Base-by-base conservation (phyloP, 2,797 vertebrate genomes). In the Hemitrygon akajei region DNA sequence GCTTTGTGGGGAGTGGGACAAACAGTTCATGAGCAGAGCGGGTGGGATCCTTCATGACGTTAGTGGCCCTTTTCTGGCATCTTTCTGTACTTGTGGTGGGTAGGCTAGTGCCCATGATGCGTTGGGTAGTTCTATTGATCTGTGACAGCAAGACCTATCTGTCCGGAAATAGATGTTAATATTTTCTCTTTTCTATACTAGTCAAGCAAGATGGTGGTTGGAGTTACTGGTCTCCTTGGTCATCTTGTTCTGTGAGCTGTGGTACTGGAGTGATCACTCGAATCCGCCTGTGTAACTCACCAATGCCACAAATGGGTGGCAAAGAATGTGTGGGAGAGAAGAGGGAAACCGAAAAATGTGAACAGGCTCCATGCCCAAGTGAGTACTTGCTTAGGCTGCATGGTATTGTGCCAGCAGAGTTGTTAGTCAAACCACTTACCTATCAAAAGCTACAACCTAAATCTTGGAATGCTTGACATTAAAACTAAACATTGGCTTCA, bases 221-320 rank as follows among this genome's bases (percentile, higher is more conserved):
- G 99, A 99, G 99, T 96, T 98, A 99, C 95, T 99, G 99, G 99
- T 99, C 99, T 0, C 99, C 99, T 0, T 99, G 99, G 99, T 99
- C 99, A 0, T 99, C 98, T 0, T 99, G 99, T 95, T 99, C 99
- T 7, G 98, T 99, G 94, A 99, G 98, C 34, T 99, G 99, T 80
- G 99, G 98, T 2, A 96, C 96, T 9, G 99, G 99, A 0, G 96
- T 98, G 95, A 98, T 99, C 95, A 99, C 99, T 86, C 98, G 98
- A 95, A 99, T 99, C 95, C 98, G 99, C 93, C 98, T 99, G 94
- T 99, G 99, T 95, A 99, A 99, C 96, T 99, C 99, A 18, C 99
- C 99, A 93, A 98, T 98, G 37, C 99, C 99, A 87, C 99, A 99
- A 96, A 97, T 99, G 98, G 98, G 98, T 0, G 99, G 99, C 94